These are phyloP conservation scores for Cynaeus angustus DNA, from an alignment of 2,888 invertebrate genomes.

Conservation along the genomic window DNA sequence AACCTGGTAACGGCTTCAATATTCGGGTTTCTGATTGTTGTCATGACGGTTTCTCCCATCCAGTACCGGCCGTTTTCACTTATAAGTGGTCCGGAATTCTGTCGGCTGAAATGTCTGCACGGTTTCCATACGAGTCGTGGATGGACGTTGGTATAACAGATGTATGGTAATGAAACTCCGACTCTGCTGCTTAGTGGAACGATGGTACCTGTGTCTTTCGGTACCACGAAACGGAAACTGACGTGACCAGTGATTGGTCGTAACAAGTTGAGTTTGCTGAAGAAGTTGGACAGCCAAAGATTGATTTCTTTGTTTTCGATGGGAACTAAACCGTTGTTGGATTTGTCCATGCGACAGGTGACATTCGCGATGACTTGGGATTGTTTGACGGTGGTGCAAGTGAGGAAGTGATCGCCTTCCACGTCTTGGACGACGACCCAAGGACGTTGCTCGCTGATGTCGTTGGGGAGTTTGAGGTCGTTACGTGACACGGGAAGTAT, in stretches of 20 bases:
- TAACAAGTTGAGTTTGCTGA: slow-evolving; percentile 77
- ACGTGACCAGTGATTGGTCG: slow-evolving; percentile 85
- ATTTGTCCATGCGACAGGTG: slow-evolving; percentile 82
- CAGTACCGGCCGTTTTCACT: slow-evolving; percentile 74
- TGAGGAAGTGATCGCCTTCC: slow-evolving; percentile 84
- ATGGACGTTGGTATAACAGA: slow-evolving; percentile 83
- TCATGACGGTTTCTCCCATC: slow-evolving; percentile 76
- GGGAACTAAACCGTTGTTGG: slow-evolving; percentile 80
- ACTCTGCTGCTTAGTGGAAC: slow-evolving; percentile 82
- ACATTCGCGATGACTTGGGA: slow-evolving; percentile 87
- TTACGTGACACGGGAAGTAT: slow-evolving; percentile 78
- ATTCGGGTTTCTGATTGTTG: slow-evolving; percentile 71
- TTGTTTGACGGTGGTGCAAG: slow-evolving; percentile 88
- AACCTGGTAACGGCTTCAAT: slow-evolving; percentile 75
- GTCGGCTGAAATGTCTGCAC: slow-evolving; percentile 76
- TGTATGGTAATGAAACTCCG: slow-evolving; percentile 86
- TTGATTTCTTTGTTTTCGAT: slow-evolving; percentile 80
- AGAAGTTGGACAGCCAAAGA: slow-evolving; percentile 83
- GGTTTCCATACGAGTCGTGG: slow-evolving; percentile 78
- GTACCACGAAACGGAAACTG: slow-evolving; percentile 83
- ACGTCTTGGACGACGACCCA: slow-evolving; percentile 88
- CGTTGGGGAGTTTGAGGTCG: slow-evolving; percentile 80
- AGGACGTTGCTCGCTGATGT: slow-evolving; percentile 83
- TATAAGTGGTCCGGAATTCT: slow-evolving; percentile 74
- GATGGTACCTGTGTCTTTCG: slow-evolving; percentile 74